A percentile compares a stretch with the other conserved stretches of the same genome.
Conservation (phyloP, 2,888 invertebrate genomes). For the Phaedon cochleariae region DNA sequence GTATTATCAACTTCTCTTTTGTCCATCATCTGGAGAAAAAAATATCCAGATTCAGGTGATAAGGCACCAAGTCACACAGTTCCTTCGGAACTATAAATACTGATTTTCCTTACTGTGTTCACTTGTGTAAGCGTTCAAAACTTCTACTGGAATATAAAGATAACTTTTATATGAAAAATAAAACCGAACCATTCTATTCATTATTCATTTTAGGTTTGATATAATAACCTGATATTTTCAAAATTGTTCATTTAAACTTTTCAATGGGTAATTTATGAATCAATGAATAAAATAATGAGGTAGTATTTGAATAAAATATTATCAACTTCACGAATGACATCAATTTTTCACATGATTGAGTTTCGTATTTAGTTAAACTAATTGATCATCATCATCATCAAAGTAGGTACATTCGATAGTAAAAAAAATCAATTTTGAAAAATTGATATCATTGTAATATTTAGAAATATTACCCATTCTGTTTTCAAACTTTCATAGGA, state of each 20-base stretch:
- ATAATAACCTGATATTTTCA: not conserved
- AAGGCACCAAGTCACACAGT: constrained; percentile 53
- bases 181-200: constrained; percentile 25
- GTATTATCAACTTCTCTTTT: constrained; percentile 39
- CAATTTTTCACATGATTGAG: not conserved
- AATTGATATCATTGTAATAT: not conserved
- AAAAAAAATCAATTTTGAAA: not conserved
- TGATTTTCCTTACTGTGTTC: constrained; percentile 45
- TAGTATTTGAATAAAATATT: constrained; percentile 8
- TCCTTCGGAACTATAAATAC: constrained; percentile 54
- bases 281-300: not conserved
- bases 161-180: constrained; percentile 30
- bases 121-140: constrained; percentile 43
- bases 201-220: not conserved
- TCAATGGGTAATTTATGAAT: not conserved
- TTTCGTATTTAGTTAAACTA: not conserved
- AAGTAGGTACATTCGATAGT: not conserved
- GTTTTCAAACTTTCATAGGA: no score
- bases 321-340: not conserved
- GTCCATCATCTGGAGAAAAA: constrained; percentile 44
- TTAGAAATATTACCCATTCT: not conserved
- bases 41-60: constrained; percentile 44
- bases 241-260: not conserved
- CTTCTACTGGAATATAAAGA: constrained; percentile 41
- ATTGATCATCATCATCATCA: not conserved